Base-by-base conservation (phyloP, 1,140 invertebrate species). In the Myzus persicae region DNA sequence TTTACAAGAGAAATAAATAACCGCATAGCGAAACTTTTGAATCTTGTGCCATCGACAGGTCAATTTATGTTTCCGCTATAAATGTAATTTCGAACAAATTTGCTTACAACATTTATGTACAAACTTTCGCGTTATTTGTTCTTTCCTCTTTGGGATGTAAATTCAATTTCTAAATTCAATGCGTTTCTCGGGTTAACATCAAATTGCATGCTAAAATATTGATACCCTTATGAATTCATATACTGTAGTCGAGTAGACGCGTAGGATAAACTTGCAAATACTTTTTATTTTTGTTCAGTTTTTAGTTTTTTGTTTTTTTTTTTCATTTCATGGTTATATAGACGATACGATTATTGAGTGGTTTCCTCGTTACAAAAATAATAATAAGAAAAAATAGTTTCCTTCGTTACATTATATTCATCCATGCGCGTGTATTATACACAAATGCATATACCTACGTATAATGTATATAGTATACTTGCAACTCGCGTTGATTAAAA, bases 91-190 rank as follows among this genome's bases (percentile, higher is more conserved):
- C 38, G 38, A 84, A 84, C 36, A 42, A 40, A 46, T 88, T 88
- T 46, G 44, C 36, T 46, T 88, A 87, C 44, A 46, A 46, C 44
- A 46, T 46, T 31, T 88, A 46, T 46, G 31, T 44, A 18, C 44
- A 46, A 44, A 88, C 88, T 54, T 89, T n/a, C 36, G 6, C 48
- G 22, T 54, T 89, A 89, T 89, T 89, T 54, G 46, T 89, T 89
- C 22, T 54, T 38, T 85, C 8, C 48, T 38, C 22, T 51, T 89
- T 54, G 36, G 36, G 48, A 89, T 54, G 88, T 40, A 89, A 54
- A 89, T 89, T 89, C 31, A 89, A 89, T 89, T 54, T 38, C 46
- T 14, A 89, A 89, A 89, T 89, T 54, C 46, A 89, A 89, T 89
- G n/a, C 14, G 26, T 51, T 46, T 48, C 36, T 54, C 88, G n/a